Percentiles rank a stretch among this genome's conserved stretches.
These are phyloP conservation scores for Anoplophora glabripennis DNA, from an alignment of 1,140 invertebrate species.

Conservation along the genomic window DNA sequence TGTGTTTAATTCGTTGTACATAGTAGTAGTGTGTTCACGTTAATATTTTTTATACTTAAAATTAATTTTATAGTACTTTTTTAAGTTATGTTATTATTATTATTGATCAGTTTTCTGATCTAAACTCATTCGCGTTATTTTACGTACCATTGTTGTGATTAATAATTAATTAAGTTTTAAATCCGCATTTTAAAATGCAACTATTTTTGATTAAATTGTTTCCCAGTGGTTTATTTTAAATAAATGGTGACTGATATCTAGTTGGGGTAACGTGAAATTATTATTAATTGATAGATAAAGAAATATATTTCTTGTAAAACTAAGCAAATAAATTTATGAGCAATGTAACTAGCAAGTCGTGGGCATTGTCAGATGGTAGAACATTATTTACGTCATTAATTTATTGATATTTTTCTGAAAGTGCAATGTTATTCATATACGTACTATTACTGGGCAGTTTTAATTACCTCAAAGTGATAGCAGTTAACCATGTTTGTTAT, in stretches of 20 bases:
- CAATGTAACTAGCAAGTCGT: no score
- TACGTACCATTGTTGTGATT: conserved; percentile 46
- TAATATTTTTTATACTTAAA: conserved; percentile 45
- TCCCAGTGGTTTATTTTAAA: conserved; percentile 7
- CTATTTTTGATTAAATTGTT: conserved; percentile 14
- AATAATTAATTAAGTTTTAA: conserved; percentile 34
- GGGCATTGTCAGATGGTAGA: no score
- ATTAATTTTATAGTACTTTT: conserved; percentile 39
- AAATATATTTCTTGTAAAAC: background rate
- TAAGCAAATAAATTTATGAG: background rate
- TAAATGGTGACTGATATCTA: background rate
- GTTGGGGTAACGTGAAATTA: background rate
- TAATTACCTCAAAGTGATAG: no score
- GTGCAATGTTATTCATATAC: no score
- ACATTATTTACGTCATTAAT: no score
- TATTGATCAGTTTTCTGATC: conserved; percentile 38
- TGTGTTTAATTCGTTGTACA: conserved; percentile 46
- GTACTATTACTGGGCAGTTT: no score
- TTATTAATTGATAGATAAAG: background rate
- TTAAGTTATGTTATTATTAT: conserved; percentile 30
- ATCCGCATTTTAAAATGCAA: conserved; percentile 22
- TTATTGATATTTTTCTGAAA: no score
- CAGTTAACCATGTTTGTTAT: conserved; percentile 7
- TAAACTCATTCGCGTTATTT: conserved; percentile 39
- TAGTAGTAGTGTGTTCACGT: conserved; percentile 43